These are phyloP conservation scores for Scaptomyza polygonia DNA, from an alignment of 2,888 invertebrate species.

Conservation along the genomic window DNA sequence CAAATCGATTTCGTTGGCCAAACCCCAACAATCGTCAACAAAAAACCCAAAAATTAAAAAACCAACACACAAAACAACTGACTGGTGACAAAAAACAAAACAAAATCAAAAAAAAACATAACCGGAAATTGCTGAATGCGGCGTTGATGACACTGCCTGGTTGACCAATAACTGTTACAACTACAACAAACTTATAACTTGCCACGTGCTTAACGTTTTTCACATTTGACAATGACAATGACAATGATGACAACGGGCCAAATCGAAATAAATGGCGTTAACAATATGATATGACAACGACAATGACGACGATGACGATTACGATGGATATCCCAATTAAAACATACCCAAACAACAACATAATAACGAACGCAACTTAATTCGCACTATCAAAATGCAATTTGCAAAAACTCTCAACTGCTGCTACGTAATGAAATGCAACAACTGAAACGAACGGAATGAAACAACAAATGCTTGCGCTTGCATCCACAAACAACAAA, in stretches of 20 bases:
- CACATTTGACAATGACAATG: conserved; percentile 34
- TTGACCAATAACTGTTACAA: conserved; percentile 33
- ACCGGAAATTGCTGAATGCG: conserved; percentile 76
- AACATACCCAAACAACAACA: conserved; percentile 29
- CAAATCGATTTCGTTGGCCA: conserved; percentile 71
- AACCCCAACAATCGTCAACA: conserved; percentile 43
- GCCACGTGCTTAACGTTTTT: conserved; percentile 14
- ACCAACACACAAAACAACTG: conserved; percentile 7
- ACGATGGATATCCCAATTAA: conserved; percentile 7
- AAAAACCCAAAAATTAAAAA: conserved; percentile 13
- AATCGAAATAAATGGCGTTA: conserved; percentile 50
- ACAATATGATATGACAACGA: conserved; percentile 35
- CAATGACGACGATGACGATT: not conserved
- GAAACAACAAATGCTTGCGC: conserved; percentile 17
- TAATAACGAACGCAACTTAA: conserved; percentile 30
- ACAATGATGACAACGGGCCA: conserved; percentile 37
- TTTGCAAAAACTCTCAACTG: conserved; percentile 14
- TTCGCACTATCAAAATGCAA: conserved; percentile 39
- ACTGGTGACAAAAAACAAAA: conserved; percentile 30
- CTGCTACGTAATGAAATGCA: not conserved
- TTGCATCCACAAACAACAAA: not conserved
- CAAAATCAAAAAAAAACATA: conserved; percentile 43
- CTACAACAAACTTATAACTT: conserved; percentile 26
- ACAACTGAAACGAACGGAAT: conserved; percentile 10
- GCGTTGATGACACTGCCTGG: conserved; percentile 54